Evolutionary conservation across 2,888 invertebrate species (phyloP).

Genomic region (Nemapogon koenigi): DNA sequence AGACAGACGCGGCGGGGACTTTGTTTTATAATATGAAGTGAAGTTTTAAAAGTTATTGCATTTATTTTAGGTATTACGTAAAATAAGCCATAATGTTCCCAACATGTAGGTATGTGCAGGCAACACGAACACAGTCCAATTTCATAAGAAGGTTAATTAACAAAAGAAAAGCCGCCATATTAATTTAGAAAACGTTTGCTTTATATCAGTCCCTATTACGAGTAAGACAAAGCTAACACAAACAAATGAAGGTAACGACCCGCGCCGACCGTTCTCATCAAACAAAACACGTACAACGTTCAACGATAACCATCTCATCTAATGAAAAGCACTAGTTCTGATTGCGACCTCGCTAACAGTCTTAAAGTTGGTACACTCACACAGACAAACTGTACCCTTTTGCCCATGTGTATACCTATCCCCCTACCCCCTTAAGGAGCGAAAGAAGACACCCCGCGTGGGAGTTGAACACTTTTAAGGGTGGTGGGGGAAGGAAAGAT

Average conservation of each 20-base stretch:
- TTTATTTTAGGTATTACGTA: no score
- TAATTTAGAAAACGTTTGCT: slow-evolving; percentile 6
- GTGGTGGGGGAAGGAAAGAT: no score
- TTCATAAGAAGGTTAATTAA: no score
- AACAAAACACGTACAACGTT: slow-evolving; percentile 43
- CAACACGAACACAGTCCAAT: no score
- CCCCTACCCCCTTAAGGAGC: slow-evolving; percentile 34
- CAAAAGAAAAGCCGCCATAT: no score
- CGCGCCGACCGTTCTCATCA: slow-evolving; percentile 28
- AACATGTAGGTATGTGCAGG: no score
- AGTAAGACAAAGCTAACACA: slow-evolving; percentile 22
- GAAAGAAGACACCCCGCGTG: slow-evolving; percentile 49
- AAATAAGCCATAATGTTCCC: no score
- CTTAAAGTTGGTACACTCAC: slow-evolving; percentile 48
- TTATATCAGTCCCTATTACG: slow-evolving; percentile 8
- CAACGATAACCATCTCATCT: slow-evolving; percentile 49
- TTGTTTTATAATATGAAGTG: no score
- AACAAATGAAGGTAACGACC: slow-evolving; percentile 22
- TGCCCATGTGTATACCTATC: not conserved
- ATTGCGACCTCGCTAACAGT: slow-evolving; percentile 60
- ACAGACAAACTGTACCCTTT: slow-evolving; percentile 26
- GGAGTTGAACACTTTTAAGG: slow-evolving; percentile 6
- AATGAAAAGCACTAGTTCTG: slow-evolving; percentile 57
- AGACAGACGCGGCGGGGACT: no score
- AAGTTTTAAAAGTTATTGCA: no score